Evolutionary conservation across 2,888 invertebrate species (phyloP), one percentile per base, ranked within the genome.

Genomic region (Parasteatoda lunata): DNA sequence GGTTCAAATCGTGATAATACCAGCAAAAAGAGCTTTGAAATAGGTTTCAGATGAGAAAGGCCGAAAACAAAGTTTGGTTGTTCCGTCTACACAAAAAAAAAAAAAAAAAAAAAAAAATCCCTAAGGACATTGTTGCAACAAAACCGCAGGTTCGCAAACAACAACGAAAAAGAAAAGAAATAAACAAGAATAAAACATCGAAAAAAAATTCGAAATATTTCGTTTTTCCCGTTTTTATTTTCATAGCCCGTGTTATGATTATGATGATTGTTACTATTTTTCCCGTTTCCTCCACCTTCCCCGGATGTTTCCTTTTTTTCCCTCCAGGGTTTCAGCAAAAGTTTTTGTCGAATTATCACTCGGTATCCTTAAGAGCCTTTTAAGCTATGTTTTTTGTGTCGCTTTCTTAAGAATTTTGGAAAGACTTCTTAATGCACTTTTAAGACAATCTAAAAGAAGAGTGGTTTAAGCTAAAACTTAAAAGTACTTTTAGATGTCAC

Each of bases 281-380:
- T 79, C 70, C 13, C 49, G 48, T 71, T 52, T 73, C 70, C 9
- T 2, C 30, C 2, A 30, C 30, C 30, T 30, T 30, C 54, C 7
- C 52, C 51, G 54, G 69, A 68, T 78, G 52, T 80, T 51, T 65
- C 8, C 8, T 47, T 51, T 73, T 51, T 73, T 79, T 73, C 47
- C 72, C 48, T 59, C 72, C 51, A 9, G 80, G 59, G 80, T 59
- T 45, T 51, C 66, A 65, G 59, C 52, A 66, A 80, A 80, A 80
- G 80, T 80, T 80, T 73, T 51, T 49, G 7, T 59, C 59, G 80
- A 80, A 80, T 80, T 80, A 80, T 72, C 80, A 66, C 72, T 73
- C 54, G 80, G 72, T 66, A 45, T 65, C 72, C n/a, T 80, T 72
- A 80, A 73, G 80, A 72, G 80, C 51, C 66, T 65, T 80, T 80